A percentile compares a stretch with the other conserved stretches of the same genome.
phyloP scores from a whole-genome alignment of 1,140 invertebrate species.

The Drosophila santomea region DNA sequence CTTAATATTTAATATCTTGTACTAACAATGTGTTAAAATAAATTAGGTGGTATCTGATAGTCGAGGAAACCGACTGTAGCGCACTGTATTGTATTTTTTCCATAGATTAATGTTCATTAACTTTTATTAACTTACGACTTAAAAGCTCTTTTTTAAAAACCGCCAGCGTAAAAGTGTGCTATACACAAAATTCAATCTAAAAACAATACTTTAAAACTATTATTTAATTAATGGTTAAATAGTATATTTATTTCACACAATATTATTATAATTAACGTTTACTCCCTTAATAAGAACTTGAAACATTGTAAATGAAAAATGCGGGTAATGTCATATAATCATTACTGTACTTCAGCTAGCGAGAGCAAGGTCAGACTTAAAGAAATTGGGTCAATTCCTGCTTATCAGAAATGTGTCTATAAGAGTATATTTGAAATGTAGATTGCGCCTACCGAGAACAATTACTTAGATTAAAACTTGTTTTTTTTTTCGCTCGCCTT shows the following conservation, averaged over 20 bases:
- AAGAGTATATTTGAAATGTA: too few relatives aligned
- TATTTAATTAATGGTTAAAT: too few relatives aligned
- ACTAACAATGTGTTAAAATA: too few relatives aligned
- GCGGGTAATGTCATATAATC: not conserved
- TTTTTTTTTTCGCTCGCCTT: conserved; percentile 14
- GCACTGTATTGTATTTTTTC: not conserved
- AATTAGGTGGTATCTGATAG: too few relatives aligned
- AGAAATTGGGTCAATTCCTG: conserved; percentile 27
- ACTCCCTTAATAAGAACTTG: too few relatives aligned
- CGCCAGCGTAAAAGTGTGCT: conserved; percentile 60
- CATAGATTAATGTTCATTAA: conserved; percentile 25
- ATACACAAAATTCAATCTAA: conserved; percentile 3
- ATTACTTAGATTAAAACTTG: conserved; percentile 40
- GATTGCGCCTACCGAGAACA: conserved; percentile 6
- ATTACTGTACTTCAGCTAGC: not conserved
- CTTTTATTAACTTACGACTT: conserved; percentile 12
- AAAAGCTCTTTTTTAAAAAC: conserved; percentile 44
- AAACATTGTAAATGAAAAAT: not conserved
- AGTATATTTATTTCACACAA: too few relatives aligned
- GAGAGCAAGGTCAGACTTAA: not conserved
- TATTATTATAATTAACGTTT: too few relatives aligned
- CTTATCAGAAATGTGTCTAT: conserved; percentile 30
- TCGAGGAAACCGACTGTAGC: too few relatives aligned
- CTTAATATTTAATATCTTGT: too few relatives aligned
- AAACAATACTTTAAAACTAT: not conserved